phyloP scores from a whole-genome alignment of 2,797 vertebrate genomes.

The Avahi laniger region DNA sequence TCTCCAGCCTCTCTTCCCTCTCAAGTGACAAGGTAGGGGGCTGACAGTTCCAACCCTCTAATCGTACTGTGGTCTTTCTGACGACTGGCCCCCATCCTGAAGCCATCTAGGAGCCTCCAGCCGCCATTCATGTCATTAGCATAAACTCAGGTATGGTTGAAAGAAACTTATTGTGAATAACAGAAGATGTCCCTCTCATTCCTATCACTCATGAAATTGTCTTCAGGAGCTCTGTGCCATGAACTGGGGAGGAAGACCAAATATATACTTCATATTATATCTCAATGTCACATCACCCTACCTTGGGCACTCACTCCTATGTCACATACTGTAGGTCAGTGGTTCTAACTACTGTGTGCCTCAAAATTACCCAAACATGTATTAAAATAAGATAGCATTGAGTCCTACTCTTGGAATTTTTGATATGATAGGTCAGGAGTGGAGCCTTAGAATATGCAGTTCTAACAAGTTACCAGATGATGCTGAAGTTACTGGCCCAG shows the following conservation, averaged over 20 bases:
- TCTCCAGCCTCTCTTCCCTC: neutral
- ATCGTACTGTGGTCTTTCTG: neutral
- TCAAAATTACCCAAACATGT: neutral
- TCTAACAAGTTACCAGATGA: neutral
- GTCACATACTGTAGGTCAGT: neutral
- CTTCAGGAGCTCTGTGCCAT: neutral
- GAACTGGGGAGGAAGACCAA: neutral
- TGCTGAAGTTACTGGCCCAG: too few relatives aligned
- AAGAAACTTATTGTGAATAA: neutral
- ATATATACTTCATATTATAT: neutral
- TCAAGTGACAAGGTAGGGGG: accelerated
- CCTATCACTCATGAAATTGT: neutral
- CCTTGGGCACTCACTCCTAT: neutral
- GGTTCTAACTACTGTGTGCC: neutral
- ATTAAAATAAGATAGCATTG: neutral
- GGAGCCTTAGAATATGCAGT: neutral
- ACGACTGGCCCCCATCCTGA: neutral
- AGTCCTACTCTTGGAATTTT: neutral
- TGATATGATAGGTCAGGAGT: neutral
- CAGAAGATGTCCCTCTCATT: neutral
- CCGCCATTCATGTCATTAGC: neutral
- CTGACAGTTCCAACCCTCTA: neutral
- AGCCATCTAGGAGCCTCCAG: neutral
- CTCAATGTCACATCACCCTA: neutral
- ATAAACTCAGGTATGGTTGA: neutral